These are phyloP conservation scores for Phengaris alcon DNA, from an alignment of 2,888 invertebrate genomes.

Conservation along the genomic window DNA sequence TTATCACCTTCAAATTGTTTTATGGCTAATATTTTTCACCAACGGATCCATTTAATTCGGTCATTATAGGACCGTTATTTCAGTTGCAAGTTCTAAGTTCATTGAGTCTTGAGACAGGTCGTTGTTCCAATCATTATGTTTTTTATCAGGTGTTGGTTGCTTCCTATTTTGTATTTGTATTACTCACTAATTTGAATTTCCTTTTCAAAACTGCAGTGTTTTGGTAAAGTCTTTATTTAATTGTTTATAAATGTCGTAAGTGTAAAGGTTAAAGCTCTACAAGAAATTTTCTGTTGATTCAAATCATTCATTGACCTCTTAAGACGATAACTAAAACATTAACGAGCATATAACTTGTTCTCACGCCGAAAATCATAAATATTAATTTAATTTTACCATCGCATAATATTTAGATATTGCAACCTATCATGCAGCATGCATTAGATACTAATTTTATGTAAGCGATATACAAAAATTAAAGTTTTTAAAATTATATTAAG, in stretches of 20 bases:
- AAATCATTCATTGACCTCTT: not conserved
- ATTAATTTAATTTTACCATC: constrained; percentile 23
- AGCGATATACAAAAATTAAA: not conserved
- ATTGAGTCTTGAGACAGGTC: constrained; percentile 15
- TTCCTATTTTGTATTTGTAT: not conserved
- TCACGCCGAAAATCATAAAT: constrained; percentile 11
- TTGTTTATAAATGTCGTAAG: not conserved
- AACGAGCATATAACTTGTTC: constrained; percentile 17
- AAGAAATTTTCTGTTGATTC: not conserved
- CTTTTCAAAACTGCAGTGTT: not conserved
- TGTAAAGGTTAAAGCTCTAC: not conserved
- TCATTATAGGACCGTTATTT: constrained; percentile 4
- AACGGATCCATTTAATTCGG: not conserved
- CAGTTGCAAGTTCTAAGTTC: not conserved
- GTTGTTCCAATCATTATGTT: not conserved
- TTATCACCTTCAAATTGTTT: not conserved
- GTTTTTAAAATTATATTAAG: not conserved
- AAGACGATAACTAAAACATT: constrained; percentile 13
- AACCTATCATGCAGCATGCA: constrained; percentile 8
- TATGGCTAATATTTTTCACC: not conserved
- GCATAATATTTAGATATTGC: constrained; percentile 11
- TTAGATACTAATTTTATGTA: not conserved
- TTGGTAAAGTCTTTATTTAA: not conserved
- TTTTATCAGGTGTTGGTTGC: not conserved
- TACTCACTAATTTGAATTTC: not conserved